Conservation (phyloP, 1,140 invertebrate species). For the Lepidurus arcticus region DNA sequence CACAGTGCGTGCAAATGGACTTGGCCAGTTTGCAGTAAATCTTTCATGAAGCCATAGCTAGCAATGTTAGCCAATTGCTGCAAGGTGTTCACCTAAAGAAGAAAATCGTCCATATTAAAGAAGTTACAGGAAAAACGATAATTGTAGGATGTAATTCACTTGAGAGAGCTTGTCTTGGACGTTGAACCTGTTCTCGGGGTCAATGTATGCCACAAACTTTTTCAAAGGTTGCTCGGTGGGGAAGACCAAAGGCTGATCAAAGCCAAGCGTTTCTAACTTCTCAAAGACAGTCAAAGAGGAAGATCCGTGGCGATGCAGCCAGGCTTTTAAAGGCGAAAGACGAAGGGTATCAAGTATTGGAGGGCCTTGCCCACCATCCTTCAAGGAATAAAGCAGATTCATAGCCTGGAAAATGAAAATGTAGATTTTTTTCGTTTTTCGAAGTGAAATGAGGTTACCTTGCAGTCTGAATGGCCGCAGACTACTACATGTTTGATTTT, state of each 20-base stretch:
- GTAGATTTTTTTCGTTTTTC: background rate
- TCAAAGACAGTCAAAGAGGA: conserved; percentile 76
- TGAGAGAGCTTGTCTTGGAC: conserved; percentile 90
- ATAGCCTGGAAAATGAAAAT: conserved; percentile 60
- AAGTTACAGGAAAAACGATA: conserved; percentile 25
- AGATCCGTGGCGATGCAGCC: conserved; percentile 80
- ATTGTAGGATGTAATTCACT: conserved; percentile 47
- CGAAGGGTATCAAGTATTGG: conserved; percentile 67
- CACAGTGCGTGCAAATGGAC: conserved; percentile 74
- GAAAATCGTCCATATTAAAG: conserved; percentile 12
- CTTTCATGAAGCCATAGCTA: conserved; percentile 86
- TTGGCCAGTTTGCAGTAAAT: conserved; percentile 69
- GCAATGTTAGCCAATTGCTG: conserved; percentile 92
- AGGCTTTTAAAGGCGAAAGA: conserved; percentile 80
- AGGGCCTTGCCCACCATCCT: conserved; percentile 66
- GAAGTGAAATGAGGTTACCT: conserved; percentile 48
- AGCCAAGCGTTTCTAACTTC: conserved; percentile 61
- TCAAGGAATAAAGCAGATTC: conserved; percentile 80
- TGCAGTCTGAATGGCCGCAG: conserved; percentile 95
- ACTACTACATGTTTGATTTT: conserved; percentile 89
- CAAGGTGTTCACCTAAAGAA: conserved; percentile 75
- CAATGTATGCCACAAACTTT: conserved; percentile 88
- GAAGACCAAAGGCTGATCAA: conserved; percentile 70
- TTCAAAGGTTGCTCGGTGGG: conserved; percentile 75
- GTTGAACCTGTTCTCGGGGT: conserved; percentile 82